A percentile compares a stretch with the other conserved stretches of the same genome.
phyloP scores from a whole-genome alignment of 2,888 invertebrate genomes.

The Actias luna region DNA sequence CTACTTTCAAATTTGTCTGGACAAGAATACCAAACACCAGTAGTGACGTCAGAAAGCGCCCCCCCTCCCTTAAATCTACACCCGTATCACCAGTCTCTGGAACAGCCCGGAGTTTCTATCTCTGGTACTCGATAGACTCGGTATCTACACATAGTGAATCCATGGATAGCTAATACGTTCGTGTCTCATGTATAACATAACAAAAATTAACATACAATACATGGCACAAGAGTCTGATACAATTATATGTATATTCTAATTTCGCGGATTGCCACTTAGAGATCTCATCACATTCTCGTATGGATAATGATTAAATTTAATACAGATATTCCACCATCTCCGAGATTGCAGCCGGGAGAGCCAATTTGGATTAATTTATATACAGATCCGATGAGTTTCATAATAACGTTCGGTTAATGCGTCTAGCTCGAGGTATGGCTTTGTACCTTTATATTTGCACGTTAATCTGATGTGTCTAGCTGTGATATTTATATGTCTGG shows the following conservation, averaged over 20 bases:
- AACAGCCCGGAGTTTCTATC: no score
- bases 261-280: conserved; percentile 6
- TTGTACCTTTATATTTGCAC: conserved; percentile 4
- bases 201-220: not conserved
- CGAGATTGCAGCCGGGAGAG: conserved; percentile 14
- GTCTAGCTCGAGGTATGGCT: conserved; percentile 25
- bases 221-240: not conserved
- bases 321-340: conserved; percentile 13
- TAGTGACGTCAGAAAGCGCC: no score
- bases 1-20: no score
- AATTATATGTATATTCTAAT: conserved; percentile 1
- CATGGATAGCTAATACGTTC: no score
- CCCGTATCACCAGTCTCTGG: no score
- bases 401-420: conserved; percentile 28
- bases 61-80: no score
- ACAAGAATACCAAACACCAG: no score
- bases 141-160: no score
- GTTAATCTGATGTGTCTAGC: conserved; percentile 12
- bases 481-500: conserved; percentile 13
- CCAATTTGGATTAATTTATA: conserved; percentile 17
- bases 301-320: conserved; percentile 15
- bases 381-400: conserved; percentile 29
- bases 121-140: no score
- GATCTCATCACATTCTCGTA: conserved; percentile 14
- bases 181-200: not conserved